Evolutionary conservation across 2,888 invertebrate genomes (phyloP).

Genomic region (Pristionchus mayeri): DNA sequence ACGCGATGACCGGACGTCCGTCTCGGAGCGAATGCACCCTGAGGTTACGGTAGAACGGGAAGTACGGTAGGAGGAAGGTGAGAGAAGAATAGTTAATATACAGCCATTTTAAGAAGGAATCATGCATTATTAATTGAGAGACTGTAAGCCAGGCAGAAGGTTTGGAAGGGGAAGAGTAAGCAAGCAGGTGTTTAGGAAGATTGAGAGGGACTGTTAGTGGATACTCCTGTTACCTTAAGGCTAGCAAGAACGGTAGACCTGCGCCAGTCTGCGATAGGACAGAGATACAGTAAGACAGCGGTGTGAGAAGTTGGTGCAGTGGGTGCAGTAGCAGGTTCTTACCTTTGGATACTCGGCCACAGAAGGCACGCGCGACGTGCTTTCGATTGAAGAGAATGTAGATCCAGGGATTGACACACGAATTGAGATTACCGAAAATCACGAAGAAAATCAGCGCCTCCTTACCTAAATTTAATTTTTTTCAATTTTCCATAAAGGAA

Average conservation of each 20-base stretch:
- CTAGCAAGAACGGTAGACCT: background rate
- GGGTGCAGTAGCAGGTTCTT: background rate
- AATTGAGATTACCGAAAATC: conserved; percentile 84
- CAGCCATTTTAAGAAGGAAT: too few relatives aligned
- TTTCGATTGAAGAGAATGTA: conserved; percentile 78
- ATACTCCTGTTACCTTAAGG: background rate
- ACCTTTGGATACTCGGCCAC: conserved; percentile 47
- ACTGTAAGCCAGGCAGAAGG: background rate
- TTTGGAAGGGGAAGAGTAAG: background rate
- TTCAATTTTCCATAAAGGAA: too few relatives aligned
- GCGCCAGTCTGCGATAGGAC: conserved; percentile 8
- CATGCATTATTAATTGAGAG: background rate
- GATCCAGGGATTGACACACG: conserved; percentile 83
- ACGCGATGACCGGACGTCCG: conserved; percentile 19
- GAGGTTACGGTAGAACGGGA: background rate
- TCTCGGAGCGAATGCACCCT: conserved; percentile 24
- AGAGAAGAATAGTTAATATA: too few relatives aligned
- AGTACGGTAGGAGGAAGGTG: too few relatives aligned
- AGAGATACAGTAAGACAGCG: background rate
- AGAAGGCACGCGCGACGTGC: conserved; percentile 62
- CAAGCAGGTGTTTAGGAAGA: background rate
- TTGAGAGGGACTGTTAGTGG: background rate
- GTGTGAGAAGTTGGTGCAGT: background rate
- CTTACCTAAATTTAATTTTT: conserved; percentile 63
- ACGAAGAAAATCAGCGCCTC: conserved; percentile 81